These are phyloP conservation scores for Chionomys nivalis DNA, from an alignment of 2,113 vertebrate species.

Conservation along the genomic window DNA sequence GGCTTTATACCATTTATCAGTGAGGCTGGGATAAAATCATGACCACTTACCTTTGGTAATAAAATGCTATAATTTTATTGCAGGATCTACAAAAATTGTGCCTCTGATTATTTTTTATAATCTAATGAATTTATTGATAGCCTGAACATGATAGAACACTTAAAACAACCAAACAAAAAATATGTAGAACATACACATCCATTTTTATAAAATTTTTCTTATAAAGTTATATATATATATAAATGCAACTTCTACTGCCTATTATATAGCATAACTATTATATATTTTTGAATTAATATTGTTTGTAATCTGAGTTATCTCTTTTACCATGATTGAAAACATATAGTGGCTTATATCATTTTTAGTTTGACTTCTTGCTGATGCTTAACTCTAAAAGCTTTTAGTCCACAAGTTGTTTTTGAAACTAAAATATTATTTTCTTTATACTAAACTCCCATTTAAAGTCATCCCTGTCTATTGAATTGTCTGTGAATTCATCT, in stretches of 20 bases:
- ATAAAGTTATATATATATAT: neutral
- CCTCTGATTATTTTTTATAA: neutral
- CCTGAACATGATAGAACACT: neutral
- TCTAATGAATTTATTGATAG: neutral
- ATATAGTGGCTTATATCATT: neutral
- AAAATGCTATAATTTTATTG: neutral
- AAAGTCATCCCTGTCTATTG: neutral
- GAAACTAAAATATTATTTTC: conserved; percentile 9
- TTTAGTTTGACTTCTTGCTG: neutral
- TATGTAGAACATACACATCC: neutral
- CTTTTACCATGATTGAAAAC: neutral
- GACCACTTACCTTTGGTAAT: neutral
- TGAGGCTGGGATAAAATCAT: neutral
- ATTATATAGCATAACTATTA: neutral
- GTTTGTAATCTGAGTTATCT: neutral
- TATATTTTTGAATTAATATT: neutral
- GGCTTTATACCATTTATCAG: too few species aligned
- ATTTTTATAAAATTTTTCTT: neutral
- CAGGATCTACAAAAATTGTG: neutral
- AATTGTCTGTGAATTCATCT: neutral
- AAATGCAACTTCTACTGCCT: neutral
- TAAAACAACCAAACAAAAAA: neutral
- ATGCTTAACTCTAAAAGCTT: neutral
- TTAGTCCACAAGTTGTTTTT: neutral
- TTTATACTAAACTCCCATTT: neutral